Evolutionary conservation across 92 coral and sea anemone species (phyloP), one percentile per base, ranked within the genome.

Genomic region (Ricordea florida): DNA sequence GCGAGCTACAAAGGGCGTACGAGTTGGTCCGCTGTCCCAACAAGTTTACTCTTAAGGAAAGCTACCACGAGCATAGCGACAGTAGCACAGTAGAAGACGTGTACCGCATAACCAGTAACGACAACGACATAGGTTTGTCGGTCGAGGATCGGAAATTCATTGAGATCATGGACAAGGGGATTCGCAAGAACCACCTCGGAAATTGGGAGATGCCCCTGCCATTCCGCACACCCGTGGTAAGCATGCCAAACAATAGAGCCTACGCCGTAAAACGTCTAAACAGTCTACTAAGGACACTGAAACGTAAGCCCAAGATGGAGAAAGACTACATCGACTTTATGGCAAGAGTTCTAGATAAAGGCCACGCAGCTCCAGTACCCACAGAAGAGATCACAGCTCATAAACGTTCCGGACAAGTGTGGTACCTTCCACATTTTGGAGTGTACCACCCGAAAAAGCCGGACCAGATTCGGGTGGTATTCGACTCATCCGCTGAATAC

Each of bases 401-500:
- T 4, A 20, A 37, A 53, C 42, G n/a, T 33, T 38, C 59, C 16
- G 64, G 82, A 10, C 74, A 49, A 25, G 55, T 65, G 11, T 64
- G 75, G 75, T 62, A 76, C 36, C 55, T 76, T 23, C 82, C 64
- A 1, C 83, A 76, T 25, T 49, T 76, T 22, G 76, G 81, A 15
- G 87, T 46, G 29, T 81, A 81, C 47, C 81, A 81, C 66, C 81
- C 87, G 10, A 72, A 51, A 64, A 81, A 72, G 36, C 87, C 74
- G 17, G 48, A 46, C 14, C 47, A 81, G 29, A 47, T 84, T 34
- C 66, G 85, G 10, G 71, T 73, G 11, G 87, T 74, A 38, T 74
- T 65, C 48, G 82, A 82, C 32, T 73, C 69, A 0, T 62, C 76
- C 1, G 57, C 76, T 1, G 76, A 73, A 25, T 74, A 21, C 33